Conservation (phyloP, 2,888 invertebrate genomes). For the Trachelus tabidus region DNA sequence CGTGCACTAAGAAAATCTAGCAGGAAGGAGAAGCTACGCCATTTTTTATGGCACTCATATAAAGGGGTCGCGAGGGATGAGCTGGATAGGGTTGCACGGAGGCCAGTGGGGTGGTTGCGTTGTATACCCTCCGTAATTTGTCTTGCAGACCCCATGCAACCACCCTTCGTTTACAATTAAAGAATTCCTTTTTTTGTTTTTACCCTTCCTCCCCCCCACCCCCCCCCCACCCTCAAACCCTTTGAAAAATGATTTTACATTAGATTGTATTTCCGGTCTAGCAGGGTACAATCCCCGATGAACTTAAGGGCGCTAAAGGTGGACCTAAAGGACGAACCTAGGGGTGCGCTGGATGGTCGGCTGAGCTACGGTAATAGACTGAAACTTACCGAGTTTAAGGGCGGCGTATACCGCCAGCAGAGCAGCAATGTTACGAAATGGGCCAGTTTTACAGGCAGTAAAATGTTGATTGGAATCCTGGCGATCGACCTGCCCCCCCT, state of each 20-base stretch:
- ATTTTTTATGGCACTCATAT: not conserved
- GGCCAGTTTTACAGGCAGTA: conserved; percentile 58
- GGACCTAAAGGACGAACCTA: conserved; percentile 15
- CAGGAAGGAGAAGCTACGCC: not conserved
- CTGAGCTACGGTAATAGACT: conserved; percentile 42
- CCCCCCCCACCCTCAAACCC: conserved; percentile 2
- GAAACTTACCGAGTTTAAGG: conserved; percentile 51
- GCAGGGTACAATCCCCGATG: not conserved
- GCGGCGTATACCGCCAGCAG: conserved; percentile 33
- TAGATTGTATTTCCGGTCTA: conserved; percentile 31
- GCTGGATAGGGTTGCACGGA: conserved; percentile 13
- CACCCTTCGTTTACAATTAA: not conserved
- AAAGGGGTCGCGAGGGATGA: conserved; percentile 5
- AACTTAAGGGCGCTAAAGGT: not conserved
- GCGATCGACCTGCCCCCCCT: conserved; percentile 40
- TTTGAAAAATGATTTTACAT: conserved; percentile 35
- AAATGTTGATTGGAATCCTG: conserved; percentile 60
- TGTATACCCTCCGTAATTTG: not conserved
- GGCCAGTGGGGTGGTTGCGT: not conserved
- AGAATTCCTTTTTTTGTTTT: not conserved
- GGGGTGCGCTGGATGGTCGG: conserved; percentile 16
- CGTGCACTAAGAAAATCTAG: not conserved
- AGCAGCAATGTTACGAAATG: conserved; percentile 54
- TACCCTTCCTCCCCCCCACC: not conserved
- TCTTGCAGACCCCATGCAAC: not conserved